phyloP scores from a whole-genome alignment of 1,140 invertebrate genomes.

The Coelopa frigida region DNA sequence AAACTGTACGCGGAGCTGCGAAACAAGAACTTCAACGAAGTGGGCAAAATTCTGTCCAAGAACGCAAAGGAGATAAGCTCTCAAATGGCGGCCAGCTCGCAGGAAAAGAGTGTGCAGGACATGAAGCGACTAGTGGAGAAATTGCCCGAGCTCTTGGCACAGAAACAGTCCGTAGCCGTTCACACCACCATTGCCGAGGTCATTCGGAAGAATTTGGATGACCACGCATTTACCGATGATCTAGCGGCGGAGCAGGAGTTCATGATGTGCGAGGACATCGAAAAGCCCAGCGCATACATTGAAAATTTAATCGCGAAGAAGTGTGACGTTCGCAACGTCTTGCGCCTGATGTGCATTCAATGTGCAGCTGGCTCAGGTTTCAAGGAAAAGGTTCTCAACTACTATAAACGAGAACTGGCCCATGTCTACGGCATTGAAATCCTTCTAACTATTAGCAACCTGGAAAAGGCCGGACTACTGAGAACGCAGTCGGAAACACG shows the following conservation, averaged over 20 bases:
- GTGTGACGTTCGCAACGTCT: conserved; percentile 71
- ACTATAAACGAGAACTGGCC: conserved; percentile 87
- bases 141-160: conserved; percentile 80
- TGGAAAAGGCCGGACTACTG: conserved; percentile 82
- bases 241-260: conserved; percentile 79
- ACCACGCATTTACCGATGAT: conserved; percentile 49
- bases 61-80: conserved; percentile 82
- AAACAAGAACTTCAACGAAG: conserved; percentile 91
- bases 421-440: conserved; percentile 88
- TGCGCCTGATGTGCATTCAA: conserved; percentile 84
- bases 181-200: conserved; percentile 59
- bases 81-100: conserved; percentile 78
- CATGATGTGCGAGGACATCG: conserved; percentile 82
- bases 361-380: conserved; percentile 81
- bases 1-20: conserved; percentile 83
- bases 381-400: conserved; percentile 77
- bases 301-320: conserved; percentile 85
- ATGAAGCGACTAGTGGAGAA: conserved; percentile 90
- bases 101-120: conserved; percentile 82
- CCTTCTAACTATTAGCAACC: conserved; percentile 72
- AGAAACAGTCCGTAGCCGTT: conserved; percentile 74
- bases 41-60: conserved; percentile 75
- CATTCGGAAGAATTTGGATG: conserved; percentile 53
- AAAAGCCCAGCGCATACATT: conserved; percentile 80
- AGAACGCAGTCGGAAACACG: conserved; percentile 61